Evolutionary conservation across 1,140 invertebrate species (phyloP).

Genomic region (Polypedilum vanderplanki): DNA sequence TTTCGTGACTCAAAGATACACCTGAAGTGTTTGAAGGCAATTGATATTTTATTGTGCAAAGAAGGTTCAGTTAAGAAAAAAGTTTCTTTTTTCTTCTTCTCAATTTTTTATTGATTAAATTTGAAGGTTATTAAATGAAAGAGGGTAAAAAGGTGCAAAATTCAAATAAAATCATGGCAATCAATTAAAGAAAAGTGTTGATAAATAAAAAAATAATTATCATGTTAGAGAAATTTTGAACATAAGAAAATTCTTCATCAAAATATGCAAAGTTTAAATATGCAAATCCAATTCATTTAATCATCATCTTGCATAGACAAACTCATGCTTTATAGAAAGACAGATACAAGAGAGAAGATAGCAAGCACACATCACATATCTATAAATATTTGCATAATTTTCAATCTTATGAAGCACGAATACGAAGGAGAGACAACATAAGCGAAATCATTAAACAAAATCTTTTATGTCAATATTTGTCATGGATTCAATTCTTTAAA

Average conservation of each 20-base stretch:
- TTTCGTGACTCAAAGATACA: too few species aligned
- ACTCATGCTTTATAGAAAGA: not conserved
- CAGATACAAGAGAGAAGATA: not conserved
- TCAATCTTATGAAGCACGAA: not conserved
- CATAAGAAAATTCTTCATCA: not conserved
- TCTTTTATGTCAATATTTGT: conserved; percentile 19
- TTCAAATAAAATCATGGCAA: too few species aligned
- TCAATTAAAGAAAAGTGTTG: too few species aligned
- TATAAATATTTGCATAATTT: conserved; percentile 20
- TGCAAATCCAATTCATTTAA: not conserved
- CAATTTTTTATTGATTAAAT: too few species aligned
- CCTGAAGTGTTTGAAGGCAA: too few species aligned
- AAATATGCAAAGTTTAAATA: not conserved
- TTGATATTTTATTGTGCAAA: too few species aligned
- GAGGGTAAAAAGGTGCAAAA: too few species aligned
- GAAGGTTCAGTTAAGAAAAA: too few species aligned
- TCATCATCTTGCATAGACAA: not conserved
- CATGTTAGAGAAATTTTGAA: too few species aligned
- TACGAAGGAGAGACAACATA: not conserved
- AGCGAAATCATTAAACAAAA: conserved; percentile 14
- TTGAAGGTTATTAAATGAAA: too few species aligned
- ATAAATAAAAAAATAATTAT: too few species aligned
- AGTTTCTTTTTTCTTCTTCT: too few species aligned
- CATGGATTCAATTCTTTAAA: conserved; percentile 15
- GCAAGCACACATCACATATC: not conserved